Percentiles rank a stretch among this genome's conserved stretches.
Evolutionary conservation across 2,888 invertebrate genomes (phyloP).

Genomic region (Chironomus tentans): DNA sequence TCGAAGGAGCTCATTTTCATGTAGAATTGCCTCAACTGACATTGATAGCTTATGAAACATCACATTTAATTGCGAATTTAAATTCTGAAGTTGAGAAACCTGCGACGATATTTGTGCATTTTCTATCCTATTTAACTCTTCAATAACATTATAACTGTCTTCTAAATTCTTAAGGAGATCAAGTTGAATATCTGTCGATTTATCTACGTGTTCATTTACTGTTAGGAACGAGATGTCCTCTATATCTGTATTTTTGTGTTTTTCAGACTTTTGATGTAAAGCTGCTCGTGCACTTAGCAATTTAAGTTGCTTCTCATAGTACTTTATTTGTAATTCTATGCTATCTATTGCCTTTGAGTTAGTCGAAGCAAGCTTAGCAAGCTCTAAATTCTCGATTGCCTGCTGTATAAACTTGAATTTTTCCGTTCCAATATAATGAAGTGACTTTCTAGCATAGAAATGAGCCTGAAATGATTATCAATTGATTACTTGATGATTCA

Average conservation of each 20-base stretch:
- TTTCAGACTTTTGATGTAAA: not conserved
- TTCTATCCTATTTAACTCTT: not conserved
- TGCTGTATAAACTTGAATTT: not conserved
- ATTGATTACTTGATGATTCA: no score
- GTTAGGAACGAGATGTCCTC: not conserved
- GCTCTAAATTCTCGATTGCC: not conserved
- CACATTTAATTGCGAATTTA: not conserved
- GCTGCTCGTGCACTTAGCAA: not conserved
- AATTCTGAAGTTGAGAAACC: not conserved
- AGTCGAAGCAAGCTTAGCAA: not conserved
- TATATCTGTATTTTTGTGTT: not conserved
- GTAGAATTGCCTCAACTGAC: no score
- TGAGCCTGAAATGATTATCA: conserved; percentile 3
- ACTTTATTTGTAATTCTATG: not conserved
- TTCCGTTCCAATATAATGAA: not conserved
- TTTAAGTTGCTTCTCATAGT: not conserved
- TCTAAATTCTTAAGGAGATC: conserved; percentile 8
- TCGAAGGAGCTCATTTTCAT: no score
- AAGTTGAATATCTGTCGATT: not conserved
- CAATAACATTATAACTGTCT: not conserved
- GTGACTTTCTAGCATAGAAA: conserved; percentile 4
- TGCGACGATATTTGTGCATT: not conserved
- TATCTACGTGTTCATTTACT: not conserved
- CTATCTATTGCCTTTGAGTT: not conserved
- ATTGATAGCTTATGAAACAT: not conserved